Evolutionary conservation across 2,113 vertebrate genomes (phyloP).

Genomic region (Anoura caudifer): DNA sequence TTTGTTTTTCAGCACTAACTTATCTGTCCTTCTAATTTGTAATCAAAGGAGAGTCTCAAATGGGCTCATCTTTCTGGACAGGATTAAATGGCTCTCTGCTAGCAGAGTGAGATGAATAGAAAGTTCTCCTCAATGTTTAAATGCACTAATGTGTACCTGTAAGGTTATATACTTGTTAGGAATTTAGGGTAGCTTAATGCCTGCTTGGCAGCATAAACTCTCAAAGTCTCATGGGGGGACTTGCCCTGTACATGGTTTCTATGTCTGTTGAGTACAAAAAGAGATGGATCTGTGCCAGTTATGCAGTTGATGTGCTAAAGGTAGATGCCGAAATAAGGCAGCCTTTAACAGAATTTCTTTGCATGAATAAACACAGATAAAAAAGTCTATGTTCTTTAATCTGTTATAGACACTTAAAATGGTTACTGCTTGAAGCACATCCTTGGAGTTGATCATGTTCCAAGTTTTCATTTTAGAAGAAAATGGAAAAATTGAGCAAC

Average conservation of each 20-base stretch:
- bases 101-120: not conserved
- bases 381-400: conserved; percentile 48
- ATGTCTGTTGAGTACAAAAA: not conserved
- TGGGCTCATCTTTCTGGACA: not conserved
- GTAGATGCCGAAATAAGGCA: conserved; percentile 29
- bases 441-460: conserved; percentile 71
- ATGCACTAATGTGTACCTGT: not conserved
- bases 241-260: not conserved
- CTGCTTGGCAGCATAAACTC: conserved; percentile 12
- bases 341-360: conserved; percentile 41
- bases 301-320: not conserved
- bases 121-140: conserved; percentile 37
- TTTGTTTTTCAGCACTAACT: not conserved
- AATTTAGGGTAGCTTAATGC: conserved; percentile 42
- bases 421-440: conserved; percentile 66
- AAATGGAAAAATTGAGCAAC: conserved; percentile 76
- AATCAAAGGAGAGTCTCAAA: conserved; percentile 36
- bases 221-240: not conserved
- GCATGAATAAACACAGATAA: conserved; percentile 76
- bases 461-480: conserved; percentile 74
- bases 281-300: not conserved
- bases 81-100: conserved; percentile 29
- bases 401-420: conserved; percentile 77
- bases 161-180: conserved; percentile 8
- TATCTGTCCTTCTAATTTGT: not conserved